These are phyloP conservation scores for Chloroceryle inda DNA, from an alignment of 2,797 vertebrate species.

Conservation along the genomic window DNA sequence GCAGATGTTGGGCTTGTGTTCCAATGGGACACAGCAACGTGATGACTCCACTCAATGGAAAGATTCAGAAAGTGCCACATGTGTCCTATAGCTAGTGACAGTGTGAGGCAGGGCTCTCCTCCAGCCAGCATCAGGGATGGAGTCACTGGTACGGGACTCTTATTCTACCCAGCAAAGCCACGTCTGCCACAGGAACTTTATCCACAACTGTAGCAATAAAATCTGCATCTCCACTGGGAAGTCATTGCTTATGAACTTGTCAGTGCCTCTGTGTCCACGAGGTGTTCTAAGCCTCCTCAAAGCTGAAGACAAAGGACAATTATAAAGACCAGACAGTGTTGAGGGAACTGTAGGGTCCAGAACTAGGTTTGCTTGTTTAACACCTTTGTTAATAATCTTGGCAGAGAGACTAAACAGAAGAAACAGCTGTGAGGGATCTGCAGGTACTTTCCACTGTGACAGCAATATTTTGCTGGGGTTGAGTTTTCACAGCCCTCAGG, in stretches of 20 bases:
- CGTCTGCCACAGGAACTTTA: rapidly evolving
- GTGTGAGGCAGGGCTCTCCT: neutral
- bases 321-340: neutral
- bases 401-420: conserved; percentile 14
- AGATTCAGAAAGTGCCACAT: neutral
- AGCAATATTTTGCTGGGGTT: neutral
- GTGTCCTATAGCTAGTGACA: rapidly evolving
- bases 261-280: neutral
- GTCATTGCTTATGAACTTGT: neutral
- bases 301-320: neutral
- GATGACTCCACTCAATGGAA: neutral
- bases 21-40: neutral
- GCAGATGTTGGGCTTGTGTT: neutral
- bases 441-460: neutral
- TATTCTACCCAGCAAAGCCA: neutral
- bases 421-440: neutral
- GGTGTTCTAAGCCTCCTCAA: neutral
- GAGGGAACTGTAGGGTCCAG: neutral
- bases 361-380: conserved; percentile 5
- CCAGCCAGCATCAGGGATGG: neutral
- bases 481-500: neutral
- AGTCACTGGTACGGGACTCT: rapidly evolving
- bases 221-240: neutral
- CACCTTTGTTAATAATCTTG: conserved; percentile 27
- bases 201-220: neutral